Base-by-base conservation (phyloP, 2,888 invertebrate genomes). In the Phrixothrix hirtus region DNA sequence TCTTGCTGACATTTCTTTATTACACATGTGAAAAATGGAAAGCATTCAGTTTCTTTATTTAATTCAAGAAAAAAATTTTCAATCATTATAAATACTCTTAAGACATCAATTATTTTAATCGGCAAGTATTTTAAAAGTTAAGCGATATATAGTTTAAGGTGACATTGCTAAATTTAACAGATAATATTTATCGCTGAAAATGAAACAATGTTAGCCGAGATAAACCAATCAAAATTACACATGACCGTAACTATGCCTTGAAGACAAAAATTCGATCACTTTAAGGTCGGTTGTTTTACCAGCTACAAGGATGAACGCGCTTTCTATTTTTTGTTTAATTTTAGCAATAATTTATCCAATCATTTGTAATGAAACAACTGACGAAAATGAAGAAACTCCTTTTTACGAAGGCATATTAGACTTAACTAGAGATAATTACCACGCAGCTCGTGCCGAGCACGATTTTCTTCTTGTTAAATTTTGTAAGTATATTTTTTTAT, bases 401-500 rank as follows among this genome's bases (percentile, higher is more conserved):
- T 7, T 5, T 7, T 21, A 21, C 21, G 21, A 21, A 21, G 21
- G 21, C 21, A 21, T 21, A 3, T 21, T 21, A 29, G 29, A n/a
- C 3, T 29, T 29, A 9, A 10, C 2, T 10, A 10, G 9, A 29
- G 11, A 7, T n/a, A 29, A 5, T 29, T 29, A 5, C 9, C 29
- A 29, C 29, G 11, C 4, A 2, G 9, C 11, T 29, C 9, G 2
- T 29, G 29, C 29, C 9, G 29, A 29, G 9, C 2, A 29, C 9
- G 29, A 29, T 9, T 29, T 29, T 10, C 9, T 29, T 4, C 29
- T 29, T 5, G 29, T 29, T 29, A 29, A 29, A n/a, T 29, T 29
- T 10, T 29, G 29, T 29, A 29, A 29, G 29, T 29, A 29, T 29
- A n/a, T n/a, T n/a, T n/a, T n/a, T n/a, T n/a, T n/a, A n/a, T n/a